Percentiles rank a stretch among this genome's conserved stretches.
phyloP scores from a whole-genome alignment of 92 coral and sea anemone species.

The Epizoanthus scotinus region DNA sequence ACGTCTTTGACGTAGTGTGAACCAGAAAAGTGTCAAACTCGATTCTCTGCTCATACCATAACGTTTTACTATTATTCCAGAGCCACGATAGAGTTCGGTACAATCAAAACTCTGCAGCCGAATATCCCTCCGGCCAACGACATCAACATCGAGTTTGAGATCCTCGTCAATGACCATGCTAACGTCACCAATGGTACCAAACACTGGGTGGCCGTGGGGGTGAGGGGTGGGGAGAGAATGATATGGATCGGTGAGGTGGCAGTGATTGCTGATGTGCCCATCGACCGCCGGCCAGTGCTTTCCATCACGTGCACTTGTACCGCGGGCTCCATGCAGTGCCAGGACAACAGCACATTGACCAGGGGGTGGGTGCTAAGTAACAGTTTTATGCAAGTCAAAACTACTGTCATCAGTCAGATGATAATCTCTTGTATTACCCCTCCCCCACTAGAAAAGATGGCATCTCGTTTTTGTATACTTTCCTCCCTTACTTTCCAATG shows the following conservation, averaged over 20 bases:
- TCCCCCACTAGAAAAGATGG: no score
- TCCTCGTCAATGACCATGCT: conserved; percentile 82
- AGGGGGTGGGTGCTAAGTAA: conserved; percentile 48
- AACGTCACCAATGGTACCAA: conserved; percentile 75
- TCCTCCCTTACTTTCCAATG: no score
- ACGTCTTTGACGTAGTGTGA: no score
- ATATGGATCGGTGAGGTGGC: conserved; percentile 95
- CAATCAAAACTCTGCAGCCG: conserved; percentile 33
- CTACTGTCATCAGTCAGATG: no score
- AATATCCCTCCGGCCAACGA: conserved; percentile 53
- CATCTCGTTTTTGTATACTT: no score
- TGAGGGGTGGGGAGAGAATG: conserved; percentile 88
- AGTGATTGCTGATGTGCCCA: conserved; percentile 67
- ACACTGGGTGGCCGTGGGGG: conserved; percentile 95
- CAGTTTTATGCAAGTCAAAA: neutral
- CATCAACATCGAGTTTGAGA: conserved; percentile 68
- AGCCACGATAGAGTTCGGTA: conserved; percentile 79
- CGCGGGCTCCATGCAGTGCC: conserved; percentile 57
- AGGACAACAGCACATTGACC: conserved; percentile 48
- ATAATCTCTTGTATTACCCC: no score
- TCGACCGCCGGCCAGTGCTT: conserved; percentile 74
- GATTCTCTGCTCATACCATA: no score
- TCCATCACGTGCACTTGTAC: conserved; percentile 57
- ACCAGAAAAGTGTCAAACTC: no score
- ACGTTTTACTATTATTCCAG: conserved; percentile 21